phyloP scores from a whole-genome alignment of 2,888 invertebrate genomes.

The Stratiomys singularior region DNA sequence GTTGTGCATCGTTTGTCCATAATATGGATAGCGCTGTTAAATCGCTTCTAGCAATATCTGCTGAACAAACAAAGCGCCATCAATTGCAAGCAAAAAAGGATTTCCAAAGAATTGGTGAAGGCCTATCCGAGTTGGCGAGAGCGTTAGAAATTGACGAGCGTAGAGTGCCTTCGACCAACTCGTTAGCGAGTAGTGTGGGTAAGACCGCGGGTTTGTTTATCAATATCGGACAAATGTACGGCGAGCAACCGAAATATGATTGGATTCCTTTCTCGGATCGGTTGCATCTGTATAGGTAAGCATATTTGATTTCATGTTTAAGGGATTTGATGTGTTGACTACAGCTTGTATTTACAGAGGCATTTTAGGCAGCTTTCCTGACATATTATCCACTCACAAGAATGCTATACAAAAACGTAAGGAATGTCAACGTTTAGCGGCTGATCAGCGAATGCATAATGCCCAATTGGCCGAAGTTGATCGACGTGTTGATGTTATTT shows the following conservation, averaged over 20 bases:
- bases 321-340: not conserved
- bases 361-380: slow-evolving; percentile 89
- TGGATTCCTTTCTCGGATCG: slow-evolving; percentile 92
- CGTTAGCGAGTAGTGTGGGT: slow-evolving; percentile 82
- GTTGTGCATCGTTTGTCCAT: slow-evolving; percentile 82
- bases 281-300: slow-evolving; percentile 84
- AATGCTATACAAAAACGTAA: slow-evolving; percentile 88
- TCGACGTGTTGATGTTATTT: slow-evolving; percentile 88
- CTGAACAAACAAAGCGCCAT: slow-evolving; percentile 88
- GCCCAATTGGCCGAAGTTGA: slow-evolving; percentile 83
- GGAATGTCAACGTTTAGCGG: slow-evolving; percentile 83
- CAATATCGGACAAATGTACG: slow-evolving; percentile 87
- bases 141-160: slow-evolving; percentile 84
- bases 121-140: slow-evolving; percentile 84
- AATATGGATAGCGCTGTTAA: slow-evolving; percentile 90
- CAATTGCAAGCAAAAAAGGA: slow-evolving; percentile 76
- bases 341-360: slow-evolving; percentile 69
- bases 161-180: slow-evolving; percentile 68
- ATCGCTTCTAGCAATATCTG: slow-evolving; percentile 80
- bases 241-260: slow-evolving; percentile 89
- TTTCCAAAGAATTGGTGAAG: slow-evolving; percentile 88
- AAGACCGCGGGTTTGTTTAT: slow-evolving; percentile 90
- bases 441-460: slow-evolving; percentile 85
- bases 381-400: slow-evolving; percentile 89
- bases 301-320: not conserved